A percentile compares a stretch with the other conserved stretches of the same genome.
Evolutionary conservation across 2,113 vertebrate genomes (phyloP).

Genomic region (Cynopterus brachyotis): DNA sequence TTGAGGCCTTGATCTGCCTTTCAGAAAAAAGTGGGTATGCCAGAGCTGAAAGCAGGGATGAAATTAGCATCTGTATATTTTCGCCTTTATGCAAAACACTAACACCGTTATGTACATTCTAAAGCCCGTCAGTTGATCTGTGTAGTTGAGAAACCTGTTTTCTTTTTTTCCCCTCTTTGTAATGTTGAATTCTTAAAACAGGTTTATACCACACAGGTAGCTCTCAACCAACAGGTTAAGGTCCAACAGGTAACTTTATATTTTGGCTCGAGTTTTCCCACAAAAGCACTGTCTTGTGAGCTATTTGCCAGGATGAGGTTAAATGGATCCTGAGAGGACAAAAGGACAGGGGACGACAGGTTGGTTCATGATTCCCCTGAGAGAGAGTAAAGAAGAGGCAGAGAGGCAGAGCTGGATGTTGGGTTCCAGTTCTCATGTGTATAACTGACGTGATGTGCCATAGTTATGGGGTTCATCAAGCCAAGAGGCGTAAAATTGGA

Average conservation of each 20-base stretch:
- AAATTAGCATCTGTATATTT: slow-evolving; percentile 3
- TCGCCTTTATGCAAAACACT: neutral
- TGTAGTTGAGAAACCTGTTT: slow-evolving; percentile 12
- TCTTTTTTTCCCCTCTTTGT: neutral
- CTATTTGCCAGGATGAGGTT: neutral
- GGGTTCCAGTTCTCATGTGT: neutral
- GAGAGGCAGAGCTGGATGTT: neutral
- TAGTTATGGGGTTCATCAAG: neutral
- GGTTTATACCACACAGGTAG: slow-evolving; percentile 58
- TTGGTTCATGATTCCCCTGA: neutral
- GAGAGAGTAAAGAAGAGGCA: neutral
- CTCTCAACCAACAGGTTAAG: neutral
- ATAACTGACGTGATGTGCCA: neutral
- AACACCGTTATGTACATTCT: neutral
- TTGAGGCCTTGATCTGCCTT: neutral
- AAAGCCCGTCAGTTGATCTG: slow-evolving; percentile 33
- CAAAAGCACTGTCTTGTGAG: neutral
- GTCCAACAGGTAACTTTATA: slow-evolving; percentile 53
- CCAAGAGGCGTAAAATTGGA: neutral
- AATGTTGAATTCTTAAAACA: slow-evolving; percentile 33
- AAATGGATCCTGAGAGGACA: neutral
- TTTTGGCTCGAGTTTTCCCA: neutral
- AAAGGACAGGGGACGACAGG: neutral
- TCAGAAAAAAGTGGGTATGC: neutral
- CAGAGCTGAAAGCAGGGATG: neutral